Evolutionary conservation across 1,140 invertebrate genomes (phyloP), one percentile per base, ranked within the genome.

Genomic region (Drosophila punjabiensis): DNA sequence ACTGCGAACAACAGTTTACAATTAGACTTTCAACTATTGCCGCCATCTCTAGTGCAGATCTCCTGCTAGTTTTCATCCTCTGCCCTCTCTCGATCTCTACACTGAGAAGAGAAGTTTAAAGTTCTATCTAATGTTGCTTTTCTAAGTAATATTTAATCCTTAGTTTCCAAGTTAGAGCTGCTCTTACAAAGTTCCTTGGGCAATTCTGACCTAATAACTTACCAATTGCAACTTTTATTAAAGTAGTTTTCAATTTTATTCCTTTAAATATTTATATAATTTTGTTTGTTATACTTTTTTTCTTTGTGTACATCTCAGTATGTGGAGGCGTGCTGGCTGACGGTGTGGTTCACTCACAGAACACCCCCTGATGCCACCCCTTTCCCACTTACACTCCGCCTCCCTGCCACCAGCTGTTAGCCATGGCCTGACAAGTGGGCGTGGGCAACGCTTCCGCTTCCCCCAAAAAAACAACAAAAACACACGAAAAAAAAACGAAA

Each of bases 11-110:
- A 79, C 86, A 88, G 85, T 88, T 88, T 88, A 88, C 85, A 88
- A 88, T 88, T 88, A 88, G 85, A 88, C 85, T 88, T 88, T 89
- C 86, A 88, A 88, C 86, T 88, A 79, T 61, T 79, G 69, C 81
- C 85, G 84, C 73, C 74, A 80, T 70, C 82, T 69, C 47, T 20
- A 37, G 35, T 24, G 37, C 20, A 59, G 69, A 77, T 78, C 64
- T 56, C 50, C 64, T 1, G 50, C 68, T 39, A 71, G 68, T 66
- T 67, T 8, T 10, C 39, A n/a, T 48, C 48, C 8, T 28, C 61
- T 20, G 14, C 3, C 20, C 33, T 24, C 33, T 24, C 20, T 24
- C 3, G 18, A 39, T n/a, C 1, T 16, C 2, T 56, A 56, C 53
- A 56, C 53, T 37, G 53, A 37, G 33, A 37, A 20, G 3, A n/a